These are phyloP conservation scores for Phrixothrix hirtus DNA, from an alignment of 2,888 invertebrate genomes.

Conservation along the genomic window DNA sequence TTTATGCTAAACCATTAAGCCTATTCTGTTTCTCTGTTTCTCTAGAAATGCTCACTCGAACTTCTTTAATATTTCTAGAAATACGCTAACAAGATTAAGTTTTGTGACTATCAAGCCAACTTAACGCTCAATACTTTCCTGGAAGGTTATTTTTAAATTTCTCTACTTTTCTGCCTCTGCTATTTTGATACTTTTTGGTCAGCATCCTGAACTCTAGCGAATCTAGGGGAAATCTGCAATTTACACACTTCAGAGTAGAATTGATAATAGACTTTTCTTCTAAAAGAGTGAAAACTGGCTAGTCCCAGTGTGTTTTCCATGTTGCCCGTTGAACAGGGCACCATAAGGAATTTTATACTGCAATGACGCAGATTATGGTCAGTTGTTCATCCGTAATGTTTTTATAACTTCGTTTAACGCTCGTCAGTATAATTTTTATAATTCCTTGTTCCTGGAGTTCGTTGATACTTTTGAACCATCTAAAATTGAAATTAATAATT, in stretches of 20 bases:
- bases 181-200: conserved; percentile 37
- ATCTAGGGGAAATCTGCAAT: conserved; percentile 36
- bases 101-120: conserved; percentile 34
- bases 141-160: conserved; percentile 36
- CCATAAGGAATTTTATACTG: conserved; percentile 20
- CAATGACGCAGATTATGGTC: no score
- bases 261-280: conserved; percentile 27
- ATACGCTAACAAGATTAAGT: conserved; percentile 21
- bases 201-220: conserved; percentile 33
- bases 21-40: background rate
- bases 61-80: conserved; percentile 19
- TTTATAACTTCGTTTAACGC: no score
- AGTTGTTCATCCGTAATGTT: no score
- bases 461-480: no score
- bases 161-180: conserved; percentile 23
- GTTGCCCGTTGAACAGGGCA: conserved; percentile 10
- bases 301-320: conserved; percentile 19
- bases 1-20: background rate
- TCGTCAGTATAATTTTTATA: no score
- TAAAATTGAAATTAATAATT: no score
- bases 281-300: conserved; percentile 17
- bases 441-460: no score
- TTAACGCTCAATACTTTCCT: conserved; percentile 30
- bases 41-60: background rate
- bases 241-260: conserved; percentile 26